Base-by-base conservation (phyloP, 1,140 invertebrate species). In the Octopus sinensis region DNA sequence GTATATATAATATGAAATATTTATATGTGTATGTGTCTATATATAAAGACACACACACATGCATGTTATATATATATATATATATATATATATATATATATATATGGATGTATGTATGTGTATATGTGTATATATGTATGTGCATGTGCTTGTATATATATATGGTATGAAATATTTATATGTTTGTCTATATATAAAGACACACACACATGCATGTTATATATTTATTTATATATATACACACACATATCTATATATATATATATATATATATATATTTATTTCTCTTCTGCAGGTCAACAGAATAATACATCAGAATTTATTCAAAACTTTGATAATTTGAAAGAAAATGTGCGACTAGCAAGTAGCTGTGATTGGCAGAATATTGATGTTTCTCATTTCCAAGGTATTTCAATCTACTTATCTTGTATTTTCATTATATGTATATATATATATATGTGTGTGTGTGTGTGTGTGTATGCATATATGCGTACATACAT, bases 331-430 rank as follows among this genome's bases (percentile, higher is more conserved):
- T 82, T 89, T 23, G 88, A 89, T 81, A 84, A 83, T 5, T 84
- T 89, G 79, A 89, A 89, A 76, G 88, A 89, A 81, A 89, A 87
- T 68, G 84, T 89, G 73, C 77, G 86, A 68, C 76, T 88, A n/a
- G 86, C 87, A 54, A 85, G 86, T 6, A 83, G 77, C 73, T 84
- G 84, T 81, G 87, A 89, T 79, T 88, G 86, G 82, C 86, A 88
- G 73, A 87, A 86, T 82, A 86, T 89, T 76, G 88, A 89, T 83
- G 87, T 89, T 77, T 80, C 87, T 43, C 88, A 89, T 75, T 89
- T 89, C 80, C 88, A 88, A 86, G 87, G 88, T 89, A 82, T 82
- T 71, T 12, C 30, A 71, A 23, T 79, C 54, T 83, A 17, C n/a
- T 51, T 71, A 23, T 17, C 5, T 56, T 54, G 23, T 77, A 53